Evolutionary conservation across 2,113 vertebrate genomes (phyloP).

Genomic region (Diadophis punctatus): DNA sequence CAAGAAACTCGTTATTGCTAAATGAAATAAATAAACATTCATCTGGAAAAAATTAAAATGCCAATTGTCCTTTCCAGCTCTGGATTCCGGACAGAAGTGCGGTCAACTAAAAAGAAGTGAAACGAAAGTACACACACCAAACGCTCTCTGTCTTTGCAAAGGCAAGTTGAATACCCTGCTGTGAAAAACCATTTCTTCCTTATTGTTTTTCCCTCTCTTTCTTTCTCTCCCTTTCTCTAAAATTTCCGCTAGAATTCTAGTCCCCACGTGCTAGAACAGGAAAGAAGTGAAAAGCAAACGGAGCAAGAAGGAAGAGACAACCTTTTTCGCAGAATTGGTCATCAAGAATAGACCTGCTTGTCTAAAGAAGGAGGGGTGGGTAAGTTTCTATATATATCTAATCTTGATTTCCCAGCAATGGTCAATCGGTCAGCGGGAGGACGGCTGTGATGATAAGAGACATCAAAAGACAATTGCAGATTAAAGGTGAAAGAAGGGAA

Average conservation of each 20-base stretch:
- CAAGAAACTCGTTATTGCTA: background rate
- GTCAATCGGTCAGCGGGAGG: background rate
- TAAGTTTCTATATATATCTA: background rate
- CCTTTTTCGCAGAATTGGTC: background rate
- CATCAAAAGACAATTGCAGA: background rate
- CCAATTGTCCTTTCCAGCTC: background rate
- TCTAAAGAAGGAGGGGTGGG: background rate
- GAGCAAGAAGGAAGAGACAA: background rate
- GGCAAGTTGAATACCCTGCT: background rate
- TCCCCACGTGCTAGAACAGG: background rate
- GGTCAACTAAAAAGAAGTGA: too few species aligned
- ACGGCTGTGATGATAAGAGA: background rate
- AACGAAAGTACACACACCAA: background rate
- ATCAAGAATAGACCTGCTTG: background rate
- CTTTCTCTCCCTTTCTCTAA: too few species aligned
- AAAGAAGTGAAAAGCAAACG: background rate
- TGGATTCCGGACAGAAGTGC: too few species aligned
- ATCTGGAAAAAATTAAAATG: background rate
- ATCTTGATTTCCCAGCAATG: background rate
- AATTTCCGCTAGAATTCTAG: background rate
- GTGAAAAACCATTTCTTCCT: background rate
- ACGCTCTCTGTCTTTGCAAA: background rate
- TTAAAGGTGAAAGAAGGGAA: background rate
- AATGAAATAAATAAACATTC: background rate
- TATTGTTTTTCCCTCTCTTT: background rate